Percentiles rank a stretch among this genome's conserved stretches.
phyloP scores from a whole-genome alignment of 2,888 invertebrate genomes.

The Sesia apiformis region DNA sequence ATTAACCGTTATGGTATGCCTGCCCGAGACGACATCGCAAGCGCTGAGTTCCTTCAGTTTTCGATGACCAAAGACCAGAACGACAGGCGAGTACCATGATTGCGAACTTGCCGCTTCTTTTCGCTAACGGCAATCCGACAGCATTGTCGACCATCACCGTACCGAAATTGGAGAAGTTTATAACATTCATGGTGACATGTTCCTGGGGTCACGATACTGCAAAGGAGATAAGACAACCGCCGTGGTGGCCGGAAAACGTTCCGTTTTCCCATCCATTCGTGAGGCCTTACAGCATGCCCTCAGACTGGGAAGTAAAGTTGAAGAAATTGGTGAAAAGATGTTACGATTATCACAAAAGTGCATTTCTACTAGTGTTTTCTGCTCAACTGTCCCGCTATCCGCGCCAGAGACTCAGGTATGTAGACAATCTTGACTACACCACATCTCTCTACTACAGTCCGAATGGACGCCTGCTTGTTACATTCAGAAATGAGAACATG shows the following conservation, averaged over 20 bases:
- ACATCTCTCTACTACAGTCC: constrained; percentile 80
- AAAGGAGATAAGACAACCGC: constrained; percentile 75
- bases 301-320: constrained; percentile 76
- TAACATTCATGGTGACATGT: constrained; percentile 84
- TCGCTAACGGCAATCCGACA: constrained; percentile 81
- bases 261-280: constrained; percentile 78
- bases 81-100: constrained; percentile 72
- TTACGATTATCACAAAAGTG: constrained; percentile 82
- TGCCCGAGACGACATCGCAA: constrained; percentile 47
- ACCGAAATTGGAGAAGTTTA: constrained; percentile 79
- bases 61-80: constrained; percentile 56
- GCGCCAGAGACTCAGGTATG: constrained; percentile 77
- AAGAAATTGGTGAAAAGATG: constrained; percentile 80
- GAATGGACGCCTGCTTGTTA: constrained; percentile 79
- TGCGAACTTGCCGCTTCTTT: constrained; percentile 82
- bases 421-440: constrained; percentile 82
- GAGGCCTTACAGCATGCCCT: constrained; percentile 57
- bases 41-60: constrained; percentile 46
- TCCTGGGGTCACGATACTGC: constrained; percentile 79
- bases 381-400: constrained; percentile 79
- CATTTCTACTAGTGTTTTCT: constrained; percentile 81
- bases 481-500: constrained; percentile 84
- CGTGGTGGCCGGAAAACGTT: constrained; percentile 82
- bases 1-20: constrained; percentile 48
- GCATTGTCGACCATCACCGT: constrained; percentile 77